These are phyloP conservation scores for Bombylius major DNA, from an alignment of 2,888 invertebrate species.

Conservation along the genomic window DNA sequence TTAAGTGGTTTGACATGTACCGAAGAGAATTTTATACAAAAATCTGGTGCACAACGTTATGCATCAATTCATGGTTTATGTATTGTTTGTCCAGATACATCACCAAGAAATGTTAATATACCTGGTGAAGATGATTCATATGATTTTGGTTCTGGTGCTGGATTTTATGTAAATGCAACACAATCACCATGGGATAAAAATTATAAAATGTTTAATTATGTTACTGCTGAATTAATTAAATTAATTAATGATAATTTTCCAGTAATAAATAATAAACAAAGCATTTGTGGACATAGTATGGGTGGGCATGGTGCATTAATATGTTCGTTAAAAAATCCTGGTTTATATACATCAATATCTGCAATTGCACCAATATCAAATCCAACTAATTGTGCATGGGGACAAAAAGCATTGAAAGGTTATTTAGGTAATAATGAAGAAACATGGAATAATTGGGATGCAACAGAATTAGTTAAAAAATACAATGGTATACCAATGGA, in stretches of 20 bases:
- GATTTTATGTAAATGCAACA: slow-evolving; percentile 84
- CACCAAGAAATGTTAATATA: slow-evolving; percentile 74
- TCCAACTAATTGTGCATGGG: slow-evolving; percentile 71
- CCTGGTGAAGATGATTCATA: slow-evolving; percentile 78
- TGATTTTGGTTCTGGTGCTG: slow-evolving; percentile 87
- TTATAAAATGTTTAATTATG: slow-evolving; percentile 85
- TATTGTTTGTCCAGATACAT: slow-evolving; percentile 85
- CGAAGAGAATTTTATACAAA: slow-evolving; percentile 85
- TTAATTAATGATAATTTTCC: slow-evolving; percentile 62
- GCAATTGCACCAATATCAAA: slow-evolving; percentile 89
- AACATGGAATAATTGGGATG: slow-evolving; percentile 72
- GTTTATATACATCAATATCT: slow-evolving; percentile 70
- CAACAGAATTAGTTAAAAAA: slow-evolving; percentile 60
- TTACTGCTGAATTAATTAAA: slow-evolving; percentile 66
- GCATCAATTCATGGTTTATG: slow-evolving; percentile 72
- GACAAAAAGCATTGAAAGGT: slow-evolving; percentile 64
- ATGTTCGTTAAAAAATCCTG: slow-evolving; percentile 75
- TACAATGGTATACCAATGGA: slow-evolving; percentile 72
- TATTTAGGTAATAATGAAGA: slow-evolving; percentile 55
- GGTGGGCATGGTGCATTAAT: slow-evolving; percentile 90
- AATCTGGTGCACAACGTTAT: slow-evolving; percentile 78
- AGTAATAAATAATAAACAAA: slow-evolving; percentile 42
- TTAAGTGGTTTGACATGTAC: slow-evolving; percentile 81
- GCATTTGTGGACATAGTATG: slow-evolving; percentile 82
- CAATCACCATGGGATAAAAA: slow-evolving; percentile 75